Percentiles rank a stretch among this genome's conserved stretches.
These are phyloP conservation scores for Amphibalanus amphitrite DNA, from an alignment of 1,140 invertebrate species.

Conservation along the genomic window DNA sequence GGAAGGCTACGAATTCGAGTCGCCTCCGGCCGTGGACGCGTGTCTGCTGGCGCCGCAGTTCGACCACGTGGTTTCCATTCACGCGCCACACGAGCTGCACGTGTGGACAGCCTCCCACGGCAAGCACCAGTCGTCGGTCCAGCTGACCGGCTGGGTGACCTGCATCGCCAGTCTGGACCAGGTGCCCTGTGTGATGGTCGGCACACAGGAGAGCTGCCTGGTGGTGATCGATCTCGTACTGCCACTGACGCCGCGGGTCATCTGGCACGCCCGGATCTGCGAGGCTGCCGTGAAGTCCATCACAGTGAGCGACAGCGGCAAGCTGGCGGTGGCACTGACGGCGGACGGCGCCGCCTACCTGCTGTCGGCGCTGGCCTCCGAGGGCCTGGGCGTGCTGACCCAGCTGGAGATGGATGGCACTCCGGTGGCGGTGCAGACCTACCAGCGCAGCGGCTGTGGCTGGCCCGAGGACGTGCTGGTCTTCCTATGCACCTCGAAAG, in stretches of 20 bases:
- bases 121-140: neutral
- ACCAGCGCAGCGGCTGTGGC: neutral
- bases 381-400: neutral
- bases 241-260: neutral
- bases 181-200: neutral
- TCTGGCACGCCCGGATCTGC: neutral
- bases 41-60: neutral
- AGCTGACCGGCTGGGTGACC: neutral
- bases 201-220: neutral
- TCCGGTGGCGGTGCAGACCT: neutral
- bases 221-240: neutral
- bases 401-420: neutral
- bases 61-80: neutral
- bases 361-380: neutral
- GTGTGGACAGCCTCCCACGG: neutral
- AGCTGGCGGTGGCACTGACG: neutral
- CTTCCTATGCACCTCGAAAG: neutral
- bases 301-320: neutral
- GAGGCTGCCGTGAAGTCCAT: neutral
- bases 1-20: neutral
- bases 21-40: neutral
- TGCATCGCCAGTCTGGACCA: neutral
- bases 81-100: neutral
- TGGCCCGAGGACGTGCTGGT: neutral
- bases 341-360: neutral